Base-by-base conservation (phyloP, 2,888 invertebrate species). In the Heliconius hortense region DNA sequence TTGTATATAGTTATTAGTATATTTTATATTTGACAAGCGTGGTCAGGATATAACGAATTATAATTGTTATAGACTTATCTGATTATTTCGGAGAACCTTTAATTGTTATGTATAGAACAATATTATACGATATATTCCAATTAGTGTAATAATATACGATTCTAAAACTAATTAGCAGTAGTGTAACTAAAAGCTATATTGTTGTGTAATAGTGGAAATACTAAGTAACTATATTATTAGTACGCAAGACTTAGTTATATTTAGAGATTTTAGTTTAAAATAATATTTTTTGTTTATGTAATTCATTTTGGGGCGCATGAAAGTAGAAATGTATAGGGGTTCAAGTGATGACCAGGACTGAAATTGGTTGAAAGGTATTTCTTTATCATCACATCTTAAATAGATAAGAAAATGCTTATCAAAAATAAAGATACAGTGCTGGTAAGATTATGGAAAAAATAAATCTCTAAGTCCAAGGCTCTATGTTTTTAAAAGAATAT, bases 121-220 rank as follows among this genome's bases (percentile, higher is more conserved):
- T 63, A n/a, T 63, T n/a, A n/a, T 28, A 28, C 31, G 21, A 63
- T 63, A 63, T 63, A 35, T 63, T 31, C 21, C 31, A 63, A 35
- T 63, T n/a, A 35, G 10, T n/a, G 31, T n/a, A 63, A 63, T 63
- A 63, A 63, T 21, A 63, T 63, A 63, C 63, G 21, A 35, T 3
- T 63, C 63, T 63, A 31, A 31, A n/a, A 64, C n/a, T 35, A 64
- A 39, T 64, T 39, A 64, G 35, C 13, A 59, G 13, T 35, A n/a
- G 13, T 64, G n/a, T 39, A 63, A 64, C 35, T n/a, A 39, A 63
- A 63, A 35, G 64, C 35, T 31, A 64, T n/a, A 35, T n/a, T 31
- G 2, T 21, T 64, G 4, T 35, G 35, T 64, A 31, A 63, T 63
- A 31, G 43, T 43, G 35, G 31, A 63, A 31, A 63, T 31, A 10